Percentiles rank a stretch among this genome's conserved stretches.
Evolutionary conservation across 2,797 vertebrate genomes (phyloP).

Genomic region (Potorous gilbertii): DNA sequence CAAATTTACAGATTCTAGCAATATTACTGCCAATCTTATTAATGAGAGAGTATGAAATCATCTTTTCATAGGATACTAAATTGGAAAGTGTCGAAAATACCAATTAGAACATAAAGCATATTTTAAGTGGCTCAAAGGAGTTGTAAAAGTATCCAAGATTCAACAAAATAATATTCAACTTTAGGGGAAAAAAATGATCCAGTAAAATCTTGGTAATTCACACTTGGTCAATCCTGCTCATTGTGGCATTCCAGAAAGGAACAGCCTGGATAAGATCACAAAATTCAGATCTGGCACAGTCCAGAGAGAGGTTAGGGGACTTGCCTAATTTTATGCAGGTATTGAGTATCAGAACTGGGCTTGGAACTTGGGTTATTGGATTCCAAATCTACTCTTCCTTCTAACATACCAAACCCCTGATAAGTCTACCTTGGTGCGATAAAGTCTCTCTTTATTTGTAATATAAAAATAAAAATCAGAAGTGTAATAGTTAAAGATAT

Average conservation of each 20-base stretch:
- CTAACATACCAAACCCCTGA: not conserved
- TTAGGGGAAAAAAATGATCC: not conserved
- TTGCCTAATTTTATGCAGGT: not conserved
- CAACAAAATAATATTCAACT: not conserved
- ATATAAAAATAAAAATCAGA: not conserved
- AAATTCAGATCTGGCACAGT: not conserved
- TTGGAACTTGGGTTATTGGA: not conserved
- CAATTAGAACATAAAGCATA: not conserved
- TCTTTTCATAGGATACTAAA: not conserved
- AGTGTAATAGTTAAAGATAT: not conserved
- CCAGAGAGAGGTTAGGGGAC: not conserved
- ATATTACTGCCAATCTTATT: not conserved
- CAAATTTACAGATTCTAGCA: not conserved
- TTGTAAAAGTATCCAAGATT: not conserved
- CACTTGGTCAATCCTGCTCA: not conserved
- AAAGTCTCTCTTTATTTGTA: not conserved
- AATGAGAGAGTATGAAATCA: not conserved
- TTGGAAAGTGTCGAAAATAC: not conserved
- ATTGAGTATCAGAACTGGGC: not conserved
- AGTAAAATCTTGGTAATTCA: not conserved
- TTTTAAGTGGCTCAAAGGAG: not conserved
- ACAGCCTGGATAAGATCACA: not conserved
- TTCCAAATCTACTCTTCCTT: not conserved
- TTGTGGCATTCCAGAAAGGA: not conserved
- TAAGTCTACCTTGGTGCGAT: not conserved